A percentile compares a stretch with the other conserved stretches of the same genome.
Conservation (phyloP, 2,888 invertebrate genomes). For the Neoaliturus tenellus region DNA sequence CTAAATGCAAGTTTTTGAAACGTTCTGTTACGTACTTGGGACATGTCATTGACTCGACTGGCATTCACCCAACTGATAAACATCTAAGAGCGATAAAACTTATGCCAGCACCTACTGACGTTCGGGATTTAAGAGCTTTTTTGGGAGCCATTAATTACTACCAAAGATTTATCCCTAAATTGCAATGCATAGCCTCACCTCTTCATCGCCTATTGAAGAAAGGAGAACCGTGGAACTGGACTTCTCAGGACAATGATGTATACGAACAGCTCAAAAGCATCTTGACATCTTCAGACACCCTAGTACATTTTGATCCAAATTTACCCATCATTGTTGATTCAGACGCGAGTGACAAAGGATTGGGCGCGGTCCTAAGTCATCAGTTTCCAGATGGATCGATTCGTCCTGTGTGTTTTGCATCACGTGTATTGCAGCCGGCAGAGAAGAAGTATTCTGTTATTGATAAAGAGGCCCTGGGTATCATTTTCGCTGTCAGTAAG, state of each 20-base stretch:
- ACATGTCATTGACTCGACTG: background rate
- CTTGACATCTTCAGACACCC: background rate
- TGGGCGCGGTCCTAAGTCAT: no score
- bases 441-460: no score
- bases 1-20: no score
- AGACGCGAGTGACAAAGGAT: no score
- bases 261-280: background rate
- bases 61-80: background rate
- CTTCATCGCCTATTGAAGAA: background rate
- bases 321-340: no score
- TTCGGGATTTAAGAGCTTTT: background rate
- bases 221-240: background rate
- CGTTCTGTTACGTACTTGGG: no score
- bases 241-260: background rate
- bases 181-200: background rate
- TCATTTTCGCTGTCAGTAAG: no score
- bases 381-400: no score
- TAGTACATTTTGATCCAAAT: conserved; percentile 2
- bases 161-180: background rate
- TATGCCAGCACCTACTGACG: background rate
- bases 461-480: no score
- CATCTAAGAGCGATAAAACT: background rate
- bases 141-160: background rate
- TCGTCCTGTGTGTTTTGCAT: no score
- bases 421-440: no score